Evolutionary conservation across 2,888 invertebrate species (phyloP).

Genomic region (Labia minor): DNA sequence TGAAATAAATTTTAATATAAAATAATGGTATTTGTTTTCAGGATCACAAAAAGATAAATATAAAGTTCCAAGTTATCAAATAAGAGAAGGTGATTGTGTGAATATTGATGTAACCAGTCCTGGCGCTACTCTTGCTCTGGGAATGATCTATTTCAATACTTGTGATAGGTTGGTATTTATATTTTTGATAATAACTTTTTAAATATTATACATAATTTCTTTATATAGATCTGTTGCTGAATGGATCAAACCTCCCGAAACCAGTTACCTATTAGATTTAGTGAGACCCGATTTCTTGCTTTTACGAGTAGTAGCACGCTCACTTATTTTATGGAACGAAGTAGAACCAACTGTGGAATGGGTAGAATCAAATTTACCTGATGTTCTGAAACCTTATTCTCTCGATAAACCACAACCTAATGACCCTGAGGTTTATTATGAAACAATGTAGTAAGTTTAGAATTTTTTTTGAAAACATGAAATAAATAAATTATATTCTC

Average conservation of each 20-base stretch:
- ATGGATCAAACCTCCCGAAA: conserved; percentile 83
- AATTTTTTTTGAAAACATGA: too few species aligned
- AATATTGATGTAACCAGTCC: conserved; percentile 95
- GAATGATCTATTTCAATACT: conserved; percentile 81
- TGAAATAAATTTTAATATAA: neutral
- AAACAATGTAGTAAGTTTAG: conserved; percentile 85
- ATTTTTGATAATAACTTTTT: neutral
- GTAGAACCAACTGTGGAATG: conserved; percentile 72
- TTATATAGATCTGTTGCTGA: conserved; percentile 60
- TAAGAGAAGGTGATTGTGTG: conserved; percentile 78
- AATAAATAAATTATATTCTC: too few species aligned
- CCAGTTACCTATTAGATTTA: conserved; percentile 80
- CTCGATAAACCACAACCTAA: conserved; percentile 60
- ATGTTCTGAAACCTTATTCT: conserved; percentile 62
- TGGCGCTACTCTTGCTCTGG: conserved; percentile 88
- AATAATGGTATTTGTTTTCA: conserved; percentile 29
- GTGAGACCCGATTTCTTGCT: conserved; percentile 85
- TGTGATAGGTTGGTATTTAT: conserved; percentile 45
- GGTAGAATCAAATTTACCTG: conserved; percentile 73
- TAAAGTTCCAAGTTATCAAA: conserved; percentile 72
- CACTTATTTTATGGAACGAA: conserved; percentile 78
- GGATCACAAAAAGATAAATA: conserved; percentile 81
- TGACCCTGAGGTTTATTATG: conserved; percentile 62
- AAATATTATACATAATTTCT: conserved; percentile 14
- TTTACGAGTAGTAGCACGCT: conserved; percentile 66